Evolutionary conservation across 2,888 invertebrate species (phyloP).

Genomic region (Eupithecia tripunctaria): DNA sequence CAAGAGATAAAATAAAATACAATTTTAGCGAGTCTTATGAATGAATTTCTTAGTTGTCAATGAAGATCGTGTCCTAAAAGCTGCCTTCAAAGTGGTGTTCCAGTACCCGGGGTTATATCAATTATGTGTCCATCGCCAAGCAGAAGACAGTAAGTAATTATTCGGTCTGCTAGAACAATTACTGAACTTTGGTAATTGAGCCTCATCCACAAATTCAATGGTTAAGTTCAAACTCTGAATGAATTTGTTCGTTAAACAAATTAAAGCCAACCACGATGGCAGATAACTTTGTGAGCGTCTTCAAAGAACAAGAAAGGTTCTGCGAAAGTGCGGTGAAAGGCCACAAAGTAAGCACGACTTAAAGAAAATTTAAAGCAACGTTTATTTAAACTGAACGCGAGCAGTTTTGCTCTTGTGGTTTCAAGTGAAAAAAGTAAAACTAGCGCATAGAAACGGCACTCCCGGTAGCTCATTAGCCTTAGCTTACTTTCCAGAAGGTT

Average conservation of each 20-base stretch:
- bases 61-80: background rate
- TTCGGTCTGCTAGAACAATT: conserved; percentile 9
- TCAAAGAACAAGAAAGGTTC: conserved; percentile 25
- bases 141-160: conserved; percentile 7
- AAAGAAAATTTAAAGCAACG: conserved; percentile 29
- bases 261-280: conserved; percentile 13
- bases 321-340: conserved; percentile 18
- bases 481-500: background rate
- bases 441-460: conserved; percentile 5
- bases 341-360: conserved; percentile 22
- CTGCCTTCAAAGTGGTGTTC: background rate
- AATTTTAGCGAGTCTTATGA: too few species aligned
- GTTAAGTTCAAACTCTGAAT: conserved; percentile 12
- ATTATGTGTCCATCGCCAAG: conserved; percentile 4
- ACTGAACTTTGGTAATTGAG: conserved; percentile 12
- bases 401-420: conserved; percentile 17
- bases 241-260: conserved; percentile 16
- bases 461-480: background rate
- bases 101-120: background rate
- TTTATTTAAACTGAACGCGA: conserved; percentile 27
- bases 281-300: conserved; percentile 23
- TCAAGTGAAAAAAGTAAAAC: conserved; percentile 10
- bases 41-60: too few species aligned
- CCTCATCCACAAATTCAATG: conserved; percentile 8
- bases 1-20: too few species aligned